Evolutionary conservation across 2,113 vertebrate genomes (phyloP), one percentile per base, ranked within the genome.

Genomic region (Tauraco erythrolophus): DNA sequence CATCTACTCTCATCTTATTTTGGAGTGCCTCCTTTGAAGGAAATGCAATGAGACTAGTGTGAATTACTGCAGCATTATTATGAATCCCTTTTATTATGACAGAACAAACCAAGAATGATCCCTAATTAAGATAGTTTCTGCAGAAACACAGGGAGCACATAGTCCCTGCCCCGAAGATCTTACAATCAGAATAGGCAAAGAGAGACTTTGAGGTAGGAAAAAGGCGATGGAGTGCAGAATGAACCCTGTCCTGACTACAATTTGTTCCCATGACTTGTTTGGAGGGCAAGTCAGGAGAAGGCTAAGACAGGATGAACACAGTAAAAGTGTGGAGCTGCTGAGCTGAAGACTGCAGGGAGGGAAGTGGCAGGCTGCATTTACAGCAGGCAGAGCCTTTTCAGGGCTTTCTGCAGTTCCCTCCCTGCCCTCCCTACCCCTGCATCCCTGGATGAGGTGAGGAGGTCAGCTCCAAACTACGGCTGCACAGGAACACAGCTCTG

Each of bases 11-110:
- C 65, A 57, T 75, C 56, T 96, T 80, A 92, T 69, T 94, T 86
- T 91, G 81, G 80, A 97, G 94, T 61, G 80, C 28, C 46, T 84
- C 84, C 94, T 95, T 92, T 91, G 92, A 97, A 95, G 94, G 80
- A 89, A 84, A 95, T 14, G 77, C 72, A 68, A 54, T 3, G 61
- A 78, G 94, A 79, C 60, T 45, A 71, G 68, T 51, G 41, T 61
- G 65, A 94, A 79, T 82, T 94, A 41, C 87, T 87, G 77, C 53
- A 84, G 64, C 81, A 46, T 79, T 87, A 91, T 72, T 91, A 94
- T 2, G 31, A 91, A 68, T 81, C 72, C 28, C 94, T 84, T 84
- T 92, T 92, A 81, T 75, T 77, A 90, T 31, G 78, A 41, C 78
- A 89, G 83, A 94, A 86, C 64, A 77, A 88, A 65, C 56, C 85